Evolutionary conservation across 2,113 vertebrate genomes (phyloP).

Genomic region (Maylandia zebra): DNA sequence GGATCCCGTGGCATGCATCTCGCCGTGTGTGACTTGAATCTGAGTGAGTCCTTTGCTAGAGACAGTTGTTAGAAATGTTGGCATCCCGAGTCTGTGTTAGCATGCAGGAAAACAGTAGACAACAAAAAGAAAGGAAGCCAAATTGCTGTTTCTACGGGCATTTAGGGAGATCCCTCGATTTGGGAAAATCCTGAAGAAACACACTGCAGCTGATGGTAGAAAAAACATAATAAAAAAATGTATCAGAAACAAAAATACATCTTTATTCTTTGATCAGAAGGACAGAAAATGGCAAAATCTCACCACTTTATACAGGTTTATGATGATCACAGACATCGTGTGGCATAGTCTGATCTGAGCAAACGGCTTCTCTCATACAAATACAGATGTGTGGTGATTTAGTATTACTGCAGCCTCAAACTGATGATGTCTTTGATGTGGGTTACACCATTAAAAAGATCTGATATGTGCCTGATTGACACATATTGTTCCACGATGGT

Average conservation of each 20-base stretch:
- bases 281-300: neutral
- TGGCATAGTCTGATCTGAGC: neutral
- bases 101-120: slow-evolving; percentile 6
- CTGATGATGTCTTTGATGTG: neutral
- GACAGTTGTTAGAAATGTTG: slow-evolving; percentile 5
- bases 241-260: neutral
- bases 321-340: neutral
- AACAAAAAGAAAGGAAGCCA: neutral
- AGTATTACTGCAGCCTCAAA: neutral
- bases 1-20: neutral
- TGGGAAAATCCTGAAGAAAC: neutral
- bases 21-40: neutral
- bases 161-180: neutral
- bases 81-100: neutral
- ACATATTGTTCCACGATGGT: neutral
- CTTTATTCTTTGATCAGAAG: neutral
- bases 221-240: neutral
- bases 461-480: neutral
- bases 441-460: neutral
- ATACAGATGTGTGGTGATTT: neutral
- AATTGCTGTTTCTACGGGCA: neutral
- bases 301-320: neutral
- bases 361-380: neutral
- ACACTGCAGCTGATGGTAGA: neutral
- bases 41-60: neutral